A percentile compares a stretch with the other conserved stretches of the same genome.
phyloP scores from a whole-genome alignment of 2,797 vertebrate genomes.

The Calcarius lapponicus region DNA sequence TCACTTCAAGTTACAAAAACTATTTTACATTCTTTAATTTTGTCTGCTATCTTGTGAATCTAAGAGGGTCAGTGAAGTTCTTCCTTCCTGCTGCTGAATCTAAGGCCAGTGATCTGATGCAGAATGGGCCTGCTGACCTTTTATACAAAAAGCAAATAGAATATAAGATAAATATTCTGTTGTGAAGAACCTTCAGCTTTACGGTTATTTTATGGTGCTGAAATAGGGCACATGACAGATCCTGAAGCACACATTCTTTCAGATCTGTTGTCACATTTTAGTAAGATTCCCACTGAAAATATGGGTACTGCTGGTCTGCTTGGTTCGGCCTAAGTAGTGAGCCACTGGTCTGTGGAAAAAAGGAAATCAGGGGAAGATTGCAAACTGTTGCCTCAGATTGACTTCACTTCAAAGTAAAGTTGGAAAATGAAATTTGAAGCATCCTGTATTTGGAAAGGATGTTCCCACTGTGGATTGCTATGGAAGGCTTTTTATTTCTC shows the following conservation, averaged over 20 bases:
- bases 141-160: not conserved
- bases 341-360: not conserved
- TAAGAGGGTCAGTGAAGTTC: not conserved
- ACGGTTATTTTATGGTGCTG: not conserved
- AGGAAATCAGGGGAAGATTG: not conserved
- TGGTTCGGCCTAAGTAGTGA: not conserved
- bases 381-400: not conserved
- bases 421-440: not conserved
- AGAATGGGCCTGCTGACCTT: not conserved
- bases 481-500: not conserved
- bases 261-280: not conserved
- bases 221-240: not conserved
- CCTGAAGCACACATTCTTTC: not conserved
- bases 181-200: not conserved
- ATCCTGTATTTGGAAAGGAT: not conserved
- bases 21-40: not conserved
- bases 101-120: not conserved
- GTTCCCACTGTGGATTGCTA: not conserved
- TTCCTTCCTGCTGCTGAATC: not conserved
- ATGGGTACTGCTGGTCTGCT: not conserved
- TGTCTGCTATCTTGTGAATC: not conserved
- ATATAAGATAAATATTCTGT: not conserved
- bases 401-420: not conserved
- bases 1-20: not conserved
- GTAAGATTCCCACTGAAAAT: not conserved